These are phyloP conservation scores for Gulo gulo DNA, from an alignment of 2,113 vertebrate genomes.

Conservation along the genomic window DNA sequence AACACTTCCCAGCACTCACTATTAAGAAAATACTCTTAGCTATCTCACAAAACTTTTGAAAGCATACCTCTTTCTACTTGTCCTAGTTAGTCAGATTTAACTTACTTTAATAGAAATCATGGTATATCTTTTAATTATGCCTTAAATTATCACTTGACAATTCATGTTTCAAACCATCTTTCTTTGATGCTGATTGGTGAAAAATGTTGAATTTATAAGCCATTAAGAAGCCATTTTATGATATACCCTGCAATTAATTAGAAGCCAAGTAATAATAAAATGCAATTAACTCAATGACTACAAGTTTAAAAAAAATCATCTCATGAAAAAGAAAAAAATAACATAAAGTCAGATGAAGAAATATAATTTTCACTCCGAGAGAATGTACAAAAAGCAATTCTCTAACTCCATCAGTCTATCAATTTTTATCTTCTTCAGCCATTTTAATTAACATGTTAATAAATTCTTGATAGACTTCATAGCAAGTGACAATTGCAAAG, in stretches of 20 bases:
- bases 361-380: slow-evolving; percentile 64
- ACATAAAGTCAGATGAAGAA: slow-evolving; percentile 56
- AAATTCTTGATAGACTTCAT: slow-evolving; percentile 85
- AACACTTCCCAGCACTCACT: too few relatives aligned
- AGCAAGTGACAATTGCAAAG: slow-evolving; percentile 78
- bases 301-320: slow-evolving; percentile 69
- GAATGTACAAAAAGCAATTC: slow-evolving; percentile 58
- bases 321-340: slow-evolving; percentile 53
- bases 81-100: background rate
- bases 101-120: slow-evolving; percentile 42
- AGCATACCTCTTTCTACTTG: background rate
- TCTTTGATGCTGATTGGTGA: slow-evolving; percentile 74
- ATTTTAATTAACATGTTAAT: slow-evolving; percentile 90
- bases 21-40: background rate
- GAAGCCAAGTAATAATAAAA: slow-evolving; percentile 81
- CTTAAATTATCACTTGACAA: slow-evolving; percentile 66
- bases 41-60: background rate
- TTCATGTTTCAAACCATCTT: slow-evolving; percentile 60
- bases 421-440: slow-evolving; percentile 76
- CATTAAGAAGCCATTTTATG: slow-evolving; percentile 74
- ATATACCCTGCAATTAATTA: slow-evolving; percentile 78
- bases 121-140: slow-evolving; percentile 68
- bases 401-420: slow-evolving; percentile 60
- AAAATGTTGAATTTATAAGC: slow-evolving; percentile 75
- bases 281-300: slow-evolving; percentile 79